Conservation (phyloP, 2,888 invertebrate genomes). For the Drosophila bunnanda region DNA sequence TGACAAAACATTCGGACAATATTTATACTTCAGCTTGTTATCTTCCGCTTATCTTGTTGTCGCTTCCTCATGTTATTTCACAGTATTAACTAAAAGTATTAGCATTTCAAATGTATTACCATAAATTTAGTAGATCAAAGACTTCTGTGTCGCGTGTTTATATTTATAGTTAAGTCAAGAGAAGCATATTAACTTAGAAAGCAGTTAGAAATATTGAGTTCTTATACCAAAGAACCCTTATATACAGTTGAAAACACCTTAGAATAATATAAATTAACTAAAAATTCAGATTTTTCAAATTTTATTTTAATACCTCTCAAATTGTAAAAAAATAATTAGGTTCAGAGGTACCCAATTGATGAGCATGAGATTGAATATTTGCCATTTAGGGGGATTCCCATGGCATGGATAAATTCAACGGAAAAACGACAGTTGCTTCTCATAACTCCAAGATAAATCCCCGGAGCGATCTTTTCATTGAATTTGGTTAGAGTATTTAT, state of each 20-base stretch:
- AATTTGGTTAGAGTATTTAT: conserved; percentile 18
- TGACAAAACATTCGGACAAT: conserved; percentile 8
- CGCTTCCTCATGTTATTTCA: conserved; percentile 38
- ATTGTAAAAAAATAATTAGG: neutral
- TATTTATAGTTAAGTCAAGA: too few relatives aligned
- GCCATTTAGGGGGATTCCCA: conserved; percentile 4
- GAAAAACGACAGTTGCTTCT: neutral
- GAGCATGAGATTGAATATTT: neutral
- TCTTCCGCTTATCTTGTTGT: conserved; percentile 34
- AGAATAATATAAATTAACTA: neutral
- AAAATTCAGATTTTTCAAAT: neutral
- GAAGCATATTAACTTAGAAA: neutral
- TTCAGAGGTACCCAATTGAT: neutral
- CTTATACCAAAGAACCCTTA: neutral
- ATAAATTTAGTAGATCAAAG: conserved; percentile 46
- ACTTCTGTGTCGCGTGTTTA: conserved; percentile 24
- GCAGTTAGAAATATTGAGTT: neutral
- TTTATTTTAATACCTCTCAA: neutral
- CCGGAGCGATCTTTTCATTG: neutral
- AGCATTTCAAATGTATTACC: conserved; percentile 35
- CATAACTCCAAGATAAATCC: neutral
- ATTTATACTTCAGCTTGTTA: conserved; percentile 22
- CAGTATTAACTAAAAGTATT: conserved; percentile 17
- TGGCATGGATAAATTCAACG: neutral
- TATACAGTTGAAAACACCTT: neutral